Evolutionary conservation across 2,888 invertebrate genomes (phyloP), one percentile per base, ranked within the genome.

Genomic region (Mimas tiliae): DNA sequence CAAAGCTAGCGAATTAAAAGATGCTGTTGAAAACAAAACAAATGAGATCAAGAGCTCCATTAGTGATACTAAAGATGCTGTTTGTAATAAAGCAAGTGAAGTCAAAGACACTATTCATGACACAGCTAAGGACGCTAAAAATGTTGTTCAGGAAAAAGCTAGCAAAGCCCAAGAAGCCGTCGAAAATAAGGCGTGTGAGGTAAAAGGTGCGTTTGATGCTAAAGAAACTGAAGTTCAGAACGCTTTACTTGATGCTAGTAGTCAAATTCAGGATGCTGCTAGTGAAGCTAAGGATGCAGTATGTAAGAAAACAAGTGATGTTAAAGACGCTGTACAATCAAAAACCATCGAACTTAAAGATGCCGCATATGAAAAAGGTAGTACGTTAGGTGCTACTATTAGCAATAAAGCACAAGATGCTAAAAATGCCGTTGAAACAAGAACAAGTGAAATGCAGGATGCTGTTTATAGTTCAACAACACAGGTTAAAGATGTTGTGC

Each of bases 1-100:
- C 42, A 72, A 73, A 51, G 68, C 73, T 1, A 69, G 69, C 6
- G 74, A 78, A 68, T 71, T 70, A 55, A 78, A 75, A 63, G 69
- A 75, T 16, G 68, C 69, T 11, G 53, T 79, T 38, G 53, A 74
- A 50, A 70, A 76, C 42, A 78, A 76, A 69, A 73, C 76, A 7
- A 71, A 67, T 67, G 80, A 80, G 66, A 66, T 82, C 9, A 74
- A 78, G 27, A 70, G 75, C 63, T 74, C 71, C n/a, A 74, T 80
- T 47, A 70, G 68, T 65, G 78, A 84, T 63, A 69, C 84, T 7
- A 74, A 78, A 45, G 70, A 81, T 38, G 74, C 77, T 8, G 67
- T 86, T 16, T 74, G 78, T 55, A 70, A 79, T 65, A 83, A 79
- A 66, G 79, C 79, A 50, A 77, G 75, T 53, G 80, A 84, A 70